Evolutionary conservation across 2,888 invertebrate species (phyloP).

Genomic region (Thymelicus acteon): DNA sequence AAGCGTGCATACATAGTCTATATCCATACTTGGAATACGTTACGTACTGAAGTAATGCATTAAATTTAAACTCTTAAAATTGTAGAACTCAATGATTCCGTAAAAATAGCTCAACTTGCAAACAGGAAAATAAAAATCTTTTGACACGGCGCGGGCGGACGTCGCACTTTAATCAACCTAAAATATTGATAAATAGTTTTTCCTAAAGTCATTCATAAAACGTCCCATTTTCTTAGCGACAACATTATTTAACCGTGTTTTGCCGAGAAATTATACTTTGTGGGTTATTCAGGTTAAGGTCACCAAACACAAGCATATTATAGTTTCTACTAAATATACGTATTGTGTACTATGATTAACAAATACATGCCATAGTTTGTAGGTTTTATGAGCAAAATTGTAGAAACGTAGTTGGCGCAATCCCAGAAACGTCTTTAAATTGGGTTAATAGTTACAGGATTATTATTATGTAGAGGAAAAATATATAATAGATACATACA

Average conservation of each 20-base stretch:
- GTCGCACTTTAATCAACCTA: no score
- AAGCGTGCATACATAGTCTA: slow-evolving; percentile 7
- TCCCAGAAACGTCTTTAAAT: slow-evolving; percentile 23
- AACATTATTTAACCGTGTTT: slow-evolving; percentile 5
- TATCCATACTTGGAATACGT: background rate
- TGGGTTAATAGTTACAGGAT: slow-evolving; percentile 4
- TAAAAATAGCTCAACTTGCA: no score
- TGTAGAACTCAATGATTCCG: background rate
- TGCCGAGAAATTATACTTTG: slow-evolving; percentile 4
- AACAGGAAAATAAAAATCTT: no score
- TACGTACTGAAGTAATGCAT: background rate
- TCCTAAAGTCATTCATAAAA: background rate
- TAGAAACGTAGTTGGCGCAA: slow-evolving; percentile 33
- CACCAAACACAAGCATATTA: slow-evolving; percentile 7
- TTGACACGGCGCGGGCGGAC: no score
- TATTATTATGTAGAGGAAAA: background rate
- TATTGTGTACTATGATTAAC: slow-evolving; percentile 7
- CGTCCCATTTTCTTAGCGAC: background rate
- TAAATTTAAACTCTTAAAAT: background rate
- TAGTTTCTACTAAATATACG: slow-evolving; percentile 3
- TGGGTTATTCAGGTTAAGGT: slow-evolving; percentile 17
- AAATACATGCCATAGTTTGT: slow-evolving; percentile 22
- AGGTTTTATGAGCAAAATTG: slow-evolving; percentile 26
- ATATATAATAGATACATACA: no score
- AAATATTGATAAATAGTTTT: background rate